A percentile compares a stretch with the other conserved stretches of the same genome.
Conservation (phyloP, 2,888 invertebrate species). For the Xanthostigma xanthostigma region DNA sequence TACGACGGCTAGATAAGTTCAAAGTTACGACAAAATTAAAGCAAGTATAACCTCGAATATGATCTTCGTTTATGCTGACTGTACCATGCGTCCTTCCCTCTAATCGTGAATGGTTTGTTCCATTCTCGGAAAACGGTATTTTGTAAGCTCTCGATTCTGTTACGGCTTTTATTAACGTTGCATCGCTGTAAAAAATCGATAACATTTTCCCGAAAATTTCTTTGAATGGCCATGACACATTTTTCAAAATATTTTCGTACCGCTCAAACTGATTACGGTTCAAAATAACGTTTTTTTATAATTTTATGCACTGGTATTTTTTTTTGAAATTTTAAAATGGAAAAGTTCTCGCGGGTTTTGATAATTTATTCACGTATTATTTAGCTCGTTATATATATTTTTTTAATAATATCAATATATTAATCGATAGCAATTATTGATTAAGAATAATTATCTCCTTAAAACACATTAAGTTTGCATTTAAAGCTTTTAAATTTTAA, state of each 20-base stretch:
- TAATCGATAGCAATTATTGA: too few relatives aligned
- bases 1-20: too few relatives aligned
- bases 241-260: conserved; percentile 13
- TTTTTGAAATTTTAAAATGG: too few relatives aligned
- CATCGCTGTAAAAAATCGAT: neutral
- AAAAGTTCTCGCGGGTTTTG: too few relatives aligned
- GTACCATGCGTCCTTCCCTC: conserved; percentile 23
- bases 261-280: conserved; percentile 14
- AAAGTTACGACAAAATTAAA: too few relatives aligned
- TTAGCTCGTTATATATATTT: too few relatives aligned
- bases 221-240: neutral
- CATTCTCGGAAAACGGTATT: conserved; percentile 26
- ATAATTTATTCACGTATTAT: too few relatives aligned
- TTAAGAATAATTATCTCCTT: too few relatives aligned
- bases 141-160: conserved; percentile 15
- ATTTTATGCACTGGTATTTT: conserved; percentile 2
- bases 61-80: neutral
- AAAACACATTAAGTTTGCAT: too few relatives aligned
- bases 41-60: neutral
- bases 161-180: conserved; percentile 2
- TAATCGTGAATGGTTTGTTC: conserved; percentile 28
- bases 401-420: too few relatives aligned
- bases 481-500: too few relatives aligned
- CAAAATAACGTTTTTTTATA: conserved; percentile 3
- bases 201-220: neutral